Base-by-base conservation (phyloP, 1,140 invertebrate genomes). In the Drosophila yakuba region DNA sequence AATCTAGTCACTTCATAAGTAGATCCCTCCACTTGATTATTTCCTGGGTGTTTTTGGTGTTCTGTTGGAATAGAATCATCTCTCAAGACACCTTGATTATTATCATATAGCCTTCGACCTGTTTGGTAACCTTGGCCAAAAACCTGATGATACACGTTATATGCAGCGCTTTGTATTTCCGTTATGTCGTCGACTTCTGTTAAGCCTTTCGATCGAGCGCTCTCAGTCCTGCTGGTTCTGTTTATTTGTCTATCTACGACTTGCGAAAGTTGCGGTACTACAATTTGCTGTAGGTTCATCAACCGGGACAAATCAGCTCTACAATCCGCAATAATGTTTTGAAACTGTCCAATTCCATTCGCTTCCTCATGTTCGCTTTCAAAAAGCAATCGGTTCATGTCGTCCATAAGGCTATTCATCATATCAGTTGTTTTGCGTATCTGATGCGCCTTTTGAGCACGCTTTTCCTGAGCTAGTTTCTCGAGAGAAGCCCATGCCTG, bases 381-480 rank as follows among this genome's bases (percentile, higher is more conserved):
- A 4, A 4, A 15, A 1, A 80, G 23, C 17, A 81, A 0, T 12
- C 6, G 7, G 51, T 68, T 64, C 0, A 88, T 41, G 5, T 84
- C 57, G 0, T 11, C 38, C 14, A 74, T 55, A 0, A 83, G 45
- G 0, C 28, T 28, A 10, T 74, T 41, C 5, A 69, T 71, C 3
- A 12, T 47, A 2, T 15, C 35, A 10, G 28, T 45, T 4, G 28
- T 15, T 4, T 47, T 2, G 0, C 45, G 59, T 7, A 80, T 32
- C 3, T 56, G 20, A 2, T 20, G n/a, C 0, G 12, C 14, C 43
- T 64, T 54, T n/a, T 64, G 36, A 5, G 17, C 5, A 14, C 51
- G 58, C 7, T 59, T 11, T 8, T 58, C 44, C 0, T 10, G 38
- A 7, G 77, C 67, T 15, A 57, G 11, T 12, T 0, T 2, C 14